Conservation (phyloP, 2,797 vertebrate species). For the Ctenosaura bakeri region DNA sequence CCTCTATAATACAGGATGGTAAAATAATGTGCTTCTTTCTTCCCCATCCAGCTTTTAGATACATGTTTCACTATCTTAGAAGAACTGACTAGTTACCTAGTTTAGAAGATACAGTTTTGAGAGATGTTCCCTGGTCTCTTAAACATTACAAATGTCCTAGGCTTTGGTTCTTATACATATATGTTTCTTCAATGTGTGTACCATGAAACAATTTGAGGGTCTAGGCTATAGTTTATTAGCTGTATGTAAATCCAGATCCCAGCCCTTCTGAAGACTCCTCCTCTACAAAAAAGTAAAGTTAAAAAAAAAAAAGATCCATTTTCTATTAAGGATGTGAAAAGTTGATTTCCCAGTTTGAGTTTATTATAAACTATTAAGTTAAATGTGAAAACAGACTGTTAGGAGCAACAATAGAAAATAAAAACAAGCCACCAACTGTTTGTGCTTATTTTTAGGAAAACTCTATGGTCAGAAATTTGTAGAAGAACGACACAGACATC, state of each 20-base stretch:
- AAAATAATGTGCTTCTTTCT: not conserved
- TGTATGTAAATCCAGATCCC: too few relatives aligned
- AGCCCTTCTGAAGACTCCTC: too few relatives aligned
- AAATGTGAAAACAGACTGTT: not conserved
- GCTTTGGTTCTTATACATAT: not conserved
- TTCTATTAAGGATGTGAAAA: conserved; percentile 37
- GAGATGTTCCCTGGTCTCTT: not conserved
- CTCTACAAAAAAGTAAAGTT: too few relatives aligned
- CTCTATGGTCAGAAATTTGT: conserved; percentile 82
- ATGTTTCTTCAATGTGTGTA: not conserved
- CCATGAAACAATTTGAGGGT: not conserved
- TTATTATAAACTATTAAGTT: not conserved
- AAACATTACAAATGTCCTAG: not conserved
- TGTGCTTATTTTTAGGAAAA: conserved; percentile 75
- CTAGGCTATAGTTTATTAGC: too few relatives aligned
- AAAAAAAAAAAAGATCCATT: not conserved
- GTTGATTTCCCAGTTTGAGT: not conserved
- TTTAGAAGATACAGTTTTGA: not conserved
- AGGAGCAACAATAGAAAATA: not conserved
- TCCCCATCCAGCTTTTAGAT: not conserved
- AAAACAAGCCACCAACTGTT: conserved; percentile 12
- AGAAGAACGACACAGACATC: conserved; percentile 85
- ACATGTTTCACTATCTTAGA: not conserved
- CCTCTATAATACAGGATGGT: not conserved
- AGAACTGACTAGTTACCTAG: not conserved